These are phyloP conservation scores for Antheraea mylitta DNA, from an alignment of 1,140 invertebrate species.

Conservation along the genomic window DNA sequence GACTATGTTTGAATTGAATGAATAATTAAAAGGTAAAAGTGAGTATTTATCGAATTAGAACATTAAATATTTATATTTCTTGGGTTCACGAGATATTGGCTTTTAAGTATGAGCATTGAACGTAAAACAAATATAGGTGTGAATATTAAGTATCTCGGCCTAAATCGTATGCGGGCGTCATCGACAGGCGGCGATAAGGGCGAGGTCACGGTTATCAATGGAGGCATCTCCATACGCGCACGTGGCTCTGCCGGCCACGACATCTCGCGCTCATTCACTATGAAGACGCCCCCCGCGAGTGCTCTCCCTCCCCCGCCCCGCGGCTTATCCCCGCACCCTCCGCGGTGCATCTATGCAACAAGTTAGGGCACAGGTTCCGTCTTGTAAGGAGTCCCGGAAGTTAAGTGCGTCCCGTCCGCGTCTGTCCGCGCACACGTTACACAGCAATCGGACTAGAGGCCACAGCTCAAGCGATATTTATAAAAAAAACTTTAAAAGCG, in stretches of 20 bases:
- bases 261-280: conserved; percentile 76
- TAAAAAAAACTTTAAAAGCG: no score
- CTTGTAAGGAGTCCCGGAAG: conserved; percentile 59
- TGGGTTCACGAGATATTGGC: not conserved
- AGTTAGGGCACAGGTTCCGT: conserved; percentile 63
- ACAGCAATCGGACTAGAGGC: not conserved
- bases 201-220: conserved; percentile 74
- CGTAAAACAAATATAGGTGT: not conserved
- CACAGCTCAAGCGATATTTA: no score
- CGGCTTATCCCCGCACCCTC: conserved; percentile 48
- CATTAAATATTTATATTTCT: no score
- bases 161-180: conserved; percentile 31
- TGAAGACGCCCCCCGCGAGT: conserved; percentile 49
- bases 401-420: conserved; percentile 16
- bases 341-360: conserved; percentile 74
- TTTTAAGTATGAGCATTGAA: not conserved
- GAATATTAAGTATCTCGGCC: not conserved
- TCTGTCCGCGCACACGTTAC: conserved; percentile 5
- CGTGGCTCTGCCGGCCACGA: conserved; percentile 61
- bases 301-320: conserved; percentile 31
- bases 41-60: no score
- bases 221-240: conserved; percentile 70
- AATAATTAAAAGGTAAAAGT: no score
- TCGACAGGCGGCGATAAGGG: conserved; percentile 61
- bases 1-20: no score